Evolutionary conservation across 1,140 invertebrate genomes (phyloP), one percentile per base, ranked within the genome.

Genomic region (Rhagoletis zephyria): DNA sequence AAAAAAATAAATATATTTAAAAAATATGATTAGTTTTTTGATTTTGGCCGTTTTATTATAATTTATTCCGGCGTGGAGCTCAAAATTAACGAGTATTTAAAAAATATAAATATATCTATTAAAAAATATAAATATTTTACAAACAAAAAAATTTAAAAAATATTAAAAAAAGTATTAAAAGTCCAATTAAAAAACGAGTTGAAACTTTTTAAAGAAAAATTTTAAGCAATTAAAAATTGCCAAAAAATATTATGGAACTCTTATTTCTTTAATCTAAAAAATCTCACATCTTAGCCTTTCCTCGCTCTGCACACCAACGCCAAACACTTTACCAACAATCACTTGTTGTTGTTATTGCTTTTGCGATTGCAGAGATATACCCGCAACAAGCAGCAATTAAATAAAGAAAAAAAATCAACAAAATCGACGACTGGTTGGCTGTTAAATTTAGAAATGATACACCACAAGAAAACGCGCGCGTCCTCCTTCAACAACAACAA

Each of bases 361-460:
- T 30, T 74, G 42, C 42, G 45, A 42, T 42, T 74, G 67, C 67
- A 74, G 67, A 74, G 45, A 42, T 74, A 74, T 48, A 30, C 30
- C 30, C 30, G 30, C 30, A 42, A 42, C 45, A 74, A 48, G 10
- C 67, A 74, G 67, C 67, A 74, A 74, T 67, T 30, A 64, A 64
- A 64, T 64, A 30, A 67, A 67, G 65, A 67, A 74, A 56, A 56
- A 81, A 81, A 6, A 51, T 56, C 48, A 81, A 56, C 48, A 81
- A 63, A 61, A 30, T 30, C 59, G 85, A 40, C 63, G n/a, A 63
- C 56, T 86, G 56, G 63, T 63, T 86, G 85, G 59, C 51, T 86
- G 74, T 61, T 86, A 86, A 86, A 86, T 86, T 45, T 86, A 86
- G 85, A 86, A 86, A 86, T 86, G 85, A 86, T 63, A n/a, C 56